Base-by-base conservation (phyloP, 2,888 invertebrate genomes). In the Bombylius major region DNA sequence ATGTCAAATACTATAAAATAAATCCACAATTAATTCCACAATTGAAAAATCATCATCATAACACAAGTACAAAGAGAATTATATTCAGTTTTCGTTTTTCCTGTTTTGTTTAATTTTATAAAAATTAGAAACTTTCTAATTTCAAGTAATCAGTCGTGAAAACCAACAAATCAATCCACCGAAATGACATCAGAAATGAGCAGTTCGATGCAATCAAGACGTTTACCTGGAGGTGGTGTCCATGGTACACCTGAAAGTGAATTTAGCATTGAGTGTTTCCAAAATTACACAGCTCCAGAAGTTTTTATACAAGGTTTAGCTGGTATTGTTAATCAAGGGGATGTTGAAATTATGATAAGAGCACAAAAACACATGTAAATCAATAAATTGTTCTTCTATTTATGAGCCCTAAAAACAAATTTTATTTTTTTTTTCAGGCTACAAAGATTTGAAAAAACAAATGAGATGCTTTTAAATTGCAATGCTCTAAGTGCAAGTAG, bases 401-500 rank as follows among this genome's bases (percentile, higher is more conserved):
- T 42, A 52, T 51, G 36, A 36, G 8, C 5, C 5, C 33, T n/a
- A n/a, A 34, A 33, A 34, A 8, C 11, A 36, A 12, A 47, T 45
- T 50, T 31, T 53, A 8, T 23, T 42, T 50, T 23, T 54, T 56
- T 59, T 75, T 78, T 3, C 68, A 94, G 94, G 91, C 72, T 98
- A 34, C 90, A 92, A 66, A 80, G 97, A 55, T 99, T 97, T 76
- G 98, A 98, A 69, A 98, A 98, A 73, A 98, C 98, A 0, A 99
- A 98, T 68, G 98, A 99, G 77, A 99, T 98, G 98, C 76, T 99
- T 39, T 86, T 92, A 11, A 98, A 97, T 71, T 97, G 97, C 70
- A 96, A 96, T 72, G 88, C 91, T 23, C 73, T 99, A n/a, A 93
- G 96, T 1, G 85, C 89, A 5, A 86, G 86, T 60, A 81, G 98